These are phyloP conservation scores for Nebria brevicollis DNA, from an alignment of 2,888 invertebrate genomes.

Conservation along the genomic window DNA sequence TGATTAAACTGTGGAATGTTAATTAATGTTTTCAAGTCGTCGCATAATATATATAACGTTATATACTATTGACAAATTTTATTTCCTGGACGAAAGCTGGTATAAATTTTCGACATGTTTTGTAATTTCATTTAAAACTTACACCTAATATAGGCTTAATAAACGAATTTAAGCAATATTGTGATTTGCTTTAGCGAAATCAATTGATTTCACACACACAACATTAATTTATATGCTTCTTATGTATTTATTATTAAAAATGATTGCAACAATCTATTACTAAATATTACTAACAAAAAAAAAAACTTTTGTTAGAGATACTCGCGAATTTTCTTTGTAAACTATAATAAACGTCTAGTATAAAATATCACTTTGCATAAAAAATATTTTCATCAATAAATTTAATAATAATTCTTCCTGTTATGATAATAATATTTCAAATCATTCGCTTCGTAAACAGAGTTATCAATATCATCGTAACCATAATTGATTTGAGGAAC, in stretches of 20 bases:
- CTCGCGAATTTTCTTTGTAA: background rate
- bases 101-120: too few species aligned
- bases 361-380: slow-evolving; percentile 35
- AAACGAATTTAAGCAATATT: too few species aligned
- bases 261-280: too few species aligned
- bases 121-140: too few species aligned
- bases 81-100: background rate
- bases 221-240: too few species aligned
- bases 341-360: slow-evolving; percentile 15
- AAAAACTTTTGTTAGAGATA: background rate
- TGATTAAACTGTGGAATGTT: background rate
- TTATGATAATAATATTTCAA: slow-evolving; percentile 54
- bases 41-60: background rate
- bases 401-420: background rate
- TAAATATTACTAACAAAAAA: too few species aligned
- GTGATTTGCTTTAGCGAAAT: too few species aligned
- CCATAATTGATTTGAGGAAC: slow-evolving; percentile 58
- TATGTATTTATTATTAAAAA: too few species aligned
- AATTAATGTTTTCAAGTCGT: background rate
- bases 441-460: slow-evolving; percentile 59
- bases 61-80: background rate
- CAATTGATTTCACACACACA: too few species aligned
- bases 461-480: slow-evolving; percentile 56
- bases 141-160: too few species aligned
- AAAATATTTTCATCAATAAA: slow-evolving; percentile 29